phyloP scores from a whole-genome alignment of 2,888 invertebrate species.

The Cantharis nigra region DNA sequence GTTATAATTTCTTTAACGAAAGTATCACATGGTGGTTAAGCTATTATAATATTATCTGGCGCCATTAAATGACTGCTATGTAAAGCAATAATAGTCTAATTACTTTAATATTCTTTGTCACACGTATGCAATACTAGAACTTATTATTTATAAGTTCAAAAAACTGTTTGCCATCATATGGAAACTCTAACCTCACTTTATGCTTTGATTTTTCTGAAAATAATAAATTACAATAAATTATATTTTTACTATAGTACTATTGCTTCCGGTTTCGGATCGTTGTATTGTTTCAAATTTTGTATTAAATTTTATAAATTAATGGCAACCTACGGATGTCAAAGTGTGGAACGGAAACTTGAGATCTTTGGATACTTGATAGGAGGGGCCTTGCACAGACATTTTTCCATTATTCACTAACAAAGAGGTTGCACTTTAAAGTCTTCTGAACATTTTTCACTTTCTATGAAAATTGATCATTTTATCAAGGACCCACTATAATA shows the following conservation, averaged over 20 bases:
- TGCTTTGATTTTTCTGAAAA: too few species aligned
- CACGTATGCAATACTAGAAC: neutral
- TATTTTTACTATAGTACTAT: neutral
- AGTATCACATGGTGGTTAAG: neutral
- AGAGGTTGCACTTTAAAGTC: conserved; percentile 26
- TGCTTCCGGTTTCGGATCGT: neutral
- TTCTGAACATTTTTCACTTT: conserved; percentile 23
- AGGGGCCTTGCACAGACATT: conserved; percentile 21
- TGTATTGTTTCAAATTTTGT: neutral
- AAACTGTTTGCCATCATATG: too few species aligned
- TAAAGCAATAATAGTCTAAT: neutral
- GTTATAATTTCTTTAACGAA: neutral
- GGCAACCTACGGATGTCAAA: conserved; percentile 11
- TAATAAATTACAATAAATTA: neutral
- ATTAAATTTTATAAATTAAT: neutral
- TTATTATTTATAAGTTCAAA: neutral
- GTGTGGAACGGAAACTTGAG: conserved; percentile 29
- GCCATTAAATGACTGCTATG: neutral
- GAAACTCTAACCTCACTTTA: too few species aligned
- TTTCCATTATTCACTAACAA: conserved; percentile 28
- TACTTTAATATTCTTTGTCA: neutral
- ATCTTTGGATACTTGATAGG: conserved; percentile 25
- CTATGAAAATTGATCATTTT: conserved; percentile 20
- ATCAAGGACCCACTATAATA: conserved; percentile 17
- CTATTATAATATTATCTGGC: neutral